Conservation (phyloP, 2,113 vertebrate genomes). For the Rhinolophus sinicus region DNA sequence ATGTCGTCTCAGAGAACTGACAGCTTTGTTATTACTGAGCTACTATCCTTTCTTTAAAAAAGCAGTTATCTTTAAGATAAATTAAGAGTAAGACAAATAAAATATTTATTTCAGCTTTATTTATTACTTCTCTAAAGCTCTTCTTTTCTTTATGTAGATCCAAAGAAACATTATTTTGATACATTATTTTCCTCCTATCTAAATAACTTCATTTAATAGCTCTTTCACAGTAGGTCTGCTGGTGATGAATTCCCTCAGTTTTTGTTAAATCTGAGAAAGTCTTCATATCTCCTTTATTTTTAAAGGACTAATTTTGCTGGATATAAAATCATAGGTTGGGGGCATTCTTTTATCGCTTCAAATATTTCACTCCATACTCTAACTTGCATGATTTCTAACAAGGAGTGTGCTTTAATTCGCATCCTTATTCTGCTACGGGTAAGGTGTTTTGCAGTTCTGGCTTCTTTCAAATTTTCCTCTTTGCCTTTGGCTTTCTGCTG, state of each 20-base stretch:
- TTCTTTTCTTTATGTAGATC: neutral
- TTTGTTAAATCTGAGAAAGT: neutral
- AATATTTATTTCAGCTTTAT: neutral
- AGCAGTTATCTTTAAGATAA: neutral
- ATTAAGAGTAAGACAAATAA: neutral
- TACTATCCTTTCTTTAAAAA: neutral
- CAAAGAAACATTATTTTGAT: neutral
- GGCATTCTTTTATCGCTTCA: neutral
- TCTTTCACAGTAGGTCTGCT: neutral
- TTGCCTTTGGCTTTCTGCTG: neutral
- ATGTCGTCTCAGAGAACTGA: neutral
- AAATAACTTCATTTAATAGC: neutral
- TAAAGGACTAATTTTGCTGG: neutral
- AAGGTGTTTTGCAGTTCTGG: neutral
- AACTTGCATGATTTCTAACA: neutral
- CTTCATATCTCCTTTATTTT: neutral
- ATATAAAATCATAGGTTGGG: neutral
- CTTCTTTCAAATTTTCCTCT: neutral
- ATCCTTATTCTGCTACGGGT: neutral
- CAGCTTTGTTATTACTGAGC: neutral
- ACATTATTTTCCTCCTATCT: neutral
- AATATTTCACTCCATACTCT: neutral
- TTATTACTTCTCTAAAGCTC: neutral
- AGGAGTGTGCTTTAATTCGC: neutral
- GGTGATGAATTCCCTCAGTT: neutral